Base-by-base conservation (phyloP, 2,888 invertebrate genomes). In the Dryobota labecula region DNA sequence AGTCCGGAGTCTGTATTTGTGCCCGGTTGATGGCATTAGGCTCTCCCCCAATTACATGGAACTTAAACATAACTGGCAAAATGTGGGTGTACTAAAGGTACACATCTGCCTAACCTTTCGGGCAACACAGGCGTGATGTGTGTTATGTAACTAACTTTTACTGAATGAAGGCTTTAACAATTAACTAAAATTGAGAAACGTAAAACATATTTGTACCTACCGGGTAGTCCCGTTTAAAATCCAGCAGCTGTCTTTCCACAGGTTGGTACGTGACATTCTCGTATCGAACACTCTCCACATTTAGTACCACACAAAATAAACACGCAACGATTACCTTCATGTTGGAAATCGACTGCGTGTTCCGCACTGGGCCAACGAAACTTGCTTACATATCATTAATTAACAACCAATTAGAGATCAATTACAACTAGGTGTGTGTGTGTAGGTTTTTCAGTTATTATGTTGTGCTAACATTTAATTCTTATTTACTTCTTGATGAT, bases 191-290 rank as follows among this genome's bases (percentile, higher is more conserved):
- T 43, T 24, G 0, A 24, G 0, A 8, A 53, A 20, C n/a, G 15
- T 0, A 30, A 38, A 27, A 53, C n/a, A 20, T 0, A 20, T 30
- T 8, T 11, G 4, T 66, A 76, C 71, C 63, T 82, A 91, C 91
- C 84, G 87, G 88, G 72, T 92, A 88, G 18, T 88, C 70, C 65
- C 76, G 67, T 77, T 83, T 87, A 69, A 92, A 92, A 53, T 92
- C 89, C 62, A 87, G 84, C 0, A 92, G 65, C 62, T 91, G 92
- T n/a, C 86, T 75, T 0, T 84, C 72, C 4, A 83, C 84, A 2
- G 91, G 88, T 51, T 88, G 76, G 11, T 85, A 73, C 36, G 85
- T 84, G 2, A 72, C 61, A 71, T 86, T 86, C 15, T 61, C 63
- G 30, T 79, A 80, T 43, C 30, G 27, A 33, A 71, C 56, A 61